Base-by-base conservation (phyloP, 1,140 invertebrate species). In the Leptinotarsa texana region DNA sequence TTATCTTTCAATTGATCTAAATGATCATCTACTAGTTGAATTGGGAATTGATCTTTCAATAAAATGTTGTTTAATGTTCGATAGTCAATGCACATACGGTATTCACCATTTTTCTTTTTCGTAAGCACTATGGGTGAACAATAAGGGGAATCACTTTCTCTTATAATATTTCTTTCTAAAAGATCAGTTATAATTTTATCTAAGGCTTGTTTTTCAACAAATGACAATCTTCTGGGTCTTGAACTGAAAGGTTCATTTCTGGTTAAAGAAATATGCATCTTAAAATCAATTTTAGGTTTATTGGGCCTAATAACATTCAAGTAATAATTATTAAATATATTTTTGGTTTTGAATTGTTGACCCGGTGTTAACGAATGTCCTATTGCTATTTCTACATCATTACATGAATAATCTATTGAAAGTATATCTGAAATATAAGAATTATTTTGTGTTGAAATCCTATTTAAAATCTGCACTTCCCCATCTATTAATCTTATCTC, bases 51-150 rank as follows among this genome's bases (percentile, higher is more conserved):
- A 22, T 83, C 81, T 24, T 78, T 63, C 0, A 79, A 24, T 13
- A 80, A 47, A 15, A 21, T 70, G 57, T 21, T 47, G 48, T 70
- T 70, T n/a, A 70, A 24, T 70, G 73, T 78, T 4, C 84, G 67
- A 70, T 78, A 85, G 65, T 87, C 85, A 2, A 85, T 77, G 66
- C 85, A 84, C 13, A 86, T 33, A 22, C 83, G 62, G 22, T 80
- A 69, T n/a, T 74, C 67, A n/a, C 83, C 83, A 65, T 84, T 78
- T 57, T 82, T 81, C 72, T 86, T 86, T 61, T 80, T 80, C 1
- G 85, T 83, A 8, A 85, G 67, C 1, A 86, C 72, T 13, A 85
- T 77, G 1, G 83, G 84, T 65, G 82, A 82, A 0, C 82, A 78
- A 73, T 83, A 85, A 18, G 77, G 61, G 0, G 83, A 85, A 3